These are phyloP conservation scores for Rhegmatorhina hoffmannsi DNA, from an alignment of 2,113 vertebrate genomes.

Conservation along the genomic window DNA sequence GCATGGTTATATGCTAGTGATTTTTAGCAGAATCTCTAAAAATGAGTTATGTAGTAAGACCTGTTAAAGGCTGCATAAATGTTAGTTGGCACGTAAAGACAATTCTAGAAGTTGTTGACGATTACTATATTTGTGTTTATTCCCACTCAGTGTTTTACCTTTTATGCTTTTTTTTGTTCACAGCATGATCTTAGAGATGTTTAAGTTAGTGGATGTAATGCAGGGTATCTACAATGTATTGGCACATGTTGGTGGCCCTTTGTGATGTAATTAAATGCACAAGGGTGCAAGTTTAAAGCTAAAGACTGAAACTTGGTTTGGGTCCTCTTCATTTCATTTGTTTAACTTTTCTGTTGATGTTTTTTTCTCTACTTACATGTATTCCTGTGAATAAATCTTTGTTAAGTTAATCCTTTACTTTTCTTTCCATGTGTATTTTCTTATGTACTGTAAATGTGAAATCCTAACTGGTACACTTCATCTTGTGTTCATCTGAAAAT, in stretches of 20 bases:
- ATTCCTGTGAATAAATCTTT: slow-evolving; percentile 88
- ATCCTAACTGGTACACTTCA: slow-evolving; percentile 87
- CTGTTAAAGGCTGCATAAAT: slow-evolving; percentile 81
- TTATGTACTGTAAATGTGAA: slow-evolving; percentile 93
- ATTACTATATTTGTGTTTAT: slow-evolving; percentile 84
- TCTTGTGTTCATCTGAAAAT: slow-evolving; percentile 81
- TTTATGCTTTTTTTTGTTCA: slow-evolving; percentile 79
- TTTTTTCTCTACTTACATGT: slow-evolving; percentile 80
- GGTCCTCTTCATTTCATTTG: slow-evolving; percentile 86
- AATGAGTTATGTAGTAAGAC: slow-evolving; percentile 79
- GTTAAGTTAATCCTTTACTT: slow-evolving; percentile 87
- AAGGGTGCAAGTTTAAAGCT: slow-evolving; percentile 82
- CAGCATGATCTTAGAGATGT: slow-evolving; percentile 91
- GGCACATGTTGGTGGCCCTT: slow-evolving; percentile 97
- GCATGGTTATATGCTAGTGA: slow-evolving; percentile 86
- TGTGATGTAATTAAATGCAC: slow-evolving; percentile 79
- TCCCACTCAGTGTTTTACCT: slow-evolving; percentile 77
- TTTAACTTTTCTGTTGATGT: slow-evolving; percentile 81
- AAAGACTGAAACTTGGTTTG: slow-evolving; percentile 80
- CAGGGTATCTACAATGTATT: slow-evolving; percentile 89
- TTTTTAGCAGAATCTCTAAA: slow-evolving; percentile 78
- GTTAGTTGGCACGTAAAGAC: slow-evolving; percentile 81
- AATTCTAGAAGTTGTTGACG: slow-evolving; percentile 81
- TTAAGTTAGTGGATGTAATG: slow-evolving; percentile 84
- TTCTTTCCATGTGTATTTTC: slow-evolving; percentile 87